Conservation (phyloP, 2,113 vertebrate species). For the Petaurus breviceps region DNA sequence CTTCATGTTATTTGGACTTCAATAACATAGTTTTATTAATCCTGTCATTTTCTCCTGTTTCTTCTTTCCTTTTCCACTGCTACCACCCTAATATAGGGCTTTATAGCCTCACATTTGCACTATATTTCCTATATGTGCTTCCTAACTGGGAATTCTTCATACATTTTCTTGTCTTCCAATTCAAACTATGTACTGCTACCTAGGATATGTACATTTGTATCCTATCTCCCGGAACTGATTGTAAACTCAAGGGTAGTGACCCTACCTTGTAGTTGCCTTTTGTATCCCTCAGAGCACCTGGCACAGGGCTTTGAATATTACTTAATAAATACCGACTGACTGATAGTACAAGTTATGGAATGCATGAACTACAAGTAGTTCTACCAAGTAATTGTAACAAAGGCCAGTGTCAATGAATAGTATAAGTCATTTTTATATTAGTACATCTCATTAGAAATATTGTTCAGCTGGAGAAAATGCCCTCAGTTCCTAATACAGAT, state of each 20-base stretch:
- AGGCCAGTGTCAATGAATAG: not conserved
- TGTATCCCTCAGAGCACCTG: not conserved
- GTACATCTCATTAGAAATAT: not conserved
- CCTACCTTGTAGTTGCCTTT: not conserved
- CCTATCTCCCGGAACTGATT: not conserved
- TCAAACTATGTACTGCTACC: not conserved
- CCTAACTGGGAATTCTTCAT: not conserved
- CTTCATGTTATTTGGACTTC: not conserved
- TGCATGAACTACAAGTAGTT: slow-evolving; percentile 2
- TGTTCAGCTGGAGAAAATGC: not conserved
- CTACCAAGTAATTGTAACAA: slow-evolving; percentile 2
- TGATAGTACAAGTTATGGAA: not conserved
- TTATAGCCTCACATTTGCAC: not conserved
- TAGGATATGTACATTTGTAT: not conserved
- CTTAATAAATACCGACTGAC: not conserved
- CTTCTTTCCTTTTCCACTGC: not conserved
- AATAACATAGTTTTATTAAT: not conserved
- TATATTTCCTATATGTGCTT: not conserved
- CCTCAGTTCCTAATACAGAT: not conserved
- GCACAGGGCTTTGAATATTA: not conserved
- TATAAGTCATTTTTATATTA: not conserved
- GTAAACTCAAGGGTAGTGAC: not conserved
- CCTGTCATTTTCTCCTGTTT: not conserved
- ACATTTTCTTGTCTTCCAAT: not conserved
- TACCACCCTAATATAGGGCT: not conserved